Evolutionary conservation across 2,888 invertebrate genomes (phyloP).

Genomic region (Tipula helvola): DNA sequence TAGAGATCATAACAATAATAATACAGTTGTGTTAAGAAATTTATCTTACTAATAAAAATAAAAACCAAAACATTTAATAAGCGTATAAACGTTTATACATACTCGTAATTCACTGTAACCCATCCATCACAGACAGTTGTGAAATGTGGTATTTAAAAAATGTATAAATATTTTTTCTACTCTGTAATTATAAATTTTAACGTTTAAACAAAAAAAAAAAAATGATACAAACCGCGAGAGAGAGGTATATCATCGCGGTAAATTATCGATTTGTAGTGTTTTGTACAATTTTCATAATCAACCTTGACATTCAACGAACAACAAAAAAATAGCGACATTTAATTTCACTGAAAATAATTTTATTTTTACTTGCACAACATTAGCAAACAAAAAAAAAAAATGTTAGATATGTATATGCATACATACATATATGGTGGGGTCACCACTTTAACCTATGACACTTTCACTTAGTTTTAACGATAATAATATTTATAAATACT

Average conservation of each 20-base stretch:
- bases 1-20: neutral
- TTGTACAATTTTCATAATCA: neutral
- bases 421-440: neutral
- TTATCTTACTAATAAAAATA: neutral
- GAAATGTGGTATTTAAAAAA: neutral
- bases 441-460: neutral
- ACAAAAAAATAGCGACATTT: neutral
- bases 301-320: neutral
- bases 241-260: neutral
- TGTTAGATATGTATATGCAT: neutral
- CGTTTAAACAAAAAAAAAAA: neutral
- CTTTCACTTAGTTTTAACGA: neutral
- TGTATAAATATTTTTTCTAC: neutral
- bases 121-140: constrained; percentile 4
- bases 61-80: neutral
- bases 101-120: neutral
- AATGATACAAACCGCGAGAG: neutral
- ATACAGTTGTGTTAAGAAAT: neutral
- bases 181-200: constrained; percentile 4
- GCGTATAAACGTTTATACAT: neutral
- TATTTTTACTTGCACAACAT: neutral
- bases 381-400: neutral
- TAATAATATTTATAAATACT: neutral
- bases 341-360: neutral
- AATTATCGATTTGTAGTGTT: neutral